Conservation (phyloP, 1,140 invertebrate genomes). For the Drosophila obscura region DNA sequence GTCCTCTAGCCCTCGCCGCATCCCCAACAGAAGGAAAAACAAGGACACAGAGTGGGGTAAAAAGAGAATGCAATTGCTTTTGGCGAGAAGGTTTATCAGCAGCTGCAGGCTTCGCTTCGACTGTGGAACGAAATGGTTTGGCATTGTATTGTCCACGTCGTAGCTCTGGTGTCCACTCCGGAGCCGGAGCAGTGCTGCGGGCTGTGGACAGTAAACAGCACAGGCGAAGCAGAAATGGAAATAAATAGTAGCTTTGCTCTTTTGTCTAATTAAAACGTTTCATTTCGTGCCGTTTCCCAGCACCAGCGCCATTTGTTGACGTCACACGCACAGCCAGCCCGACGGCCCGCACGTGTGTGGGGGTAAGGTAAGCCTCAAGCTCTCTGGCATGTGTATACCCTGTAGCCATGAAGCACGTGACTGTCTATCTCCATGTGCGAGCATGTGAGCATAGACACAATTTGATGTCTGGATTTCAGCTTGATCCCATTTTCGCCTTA, state of each 20-base stretch:
- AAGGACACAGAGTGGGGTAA: not conserved
- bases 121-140: too few species aligned
- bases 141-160: too few species aligned
- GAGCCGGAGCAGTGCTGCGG: conserved; percentile 36
- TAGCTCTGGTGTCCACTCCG: conserved; percentile 14
- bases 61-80: conserved; percentile 10
- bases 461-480: too few species aligned
- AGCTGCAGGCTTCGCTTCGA: conserved; percentile 13
- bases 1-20: conserved; percentile 14
- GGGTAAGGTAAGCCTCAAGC: not conserved
- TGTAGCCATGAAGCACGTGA: too few species aligned
- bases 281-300: conserved; percentile 44
- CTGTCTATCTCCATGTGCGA: too few species aligned
- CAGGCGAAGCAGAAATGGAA: conserved; percentile 63
- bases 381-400: too few species aligned
- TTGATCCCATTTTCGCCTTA: too few species aligned
- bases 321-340: conserved; percentile 42
- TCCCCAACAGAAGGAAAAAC: conserved; percentile 4
- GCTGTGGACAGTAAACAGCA: conserved; percentile 35
- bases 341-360: conserved; percentile 20
- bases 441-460: too few species aligned
- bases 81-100: conserved; percentile 33
- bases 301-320: conserved; percentile 60
- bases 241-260: conserved; percentile 79
- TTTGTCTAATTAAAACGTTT: conserved; percentile 79